phyloP scores from a whole-genome alignment of 2,888 invertebrate genomes.

The Xestia rhomboidea region DNA sequence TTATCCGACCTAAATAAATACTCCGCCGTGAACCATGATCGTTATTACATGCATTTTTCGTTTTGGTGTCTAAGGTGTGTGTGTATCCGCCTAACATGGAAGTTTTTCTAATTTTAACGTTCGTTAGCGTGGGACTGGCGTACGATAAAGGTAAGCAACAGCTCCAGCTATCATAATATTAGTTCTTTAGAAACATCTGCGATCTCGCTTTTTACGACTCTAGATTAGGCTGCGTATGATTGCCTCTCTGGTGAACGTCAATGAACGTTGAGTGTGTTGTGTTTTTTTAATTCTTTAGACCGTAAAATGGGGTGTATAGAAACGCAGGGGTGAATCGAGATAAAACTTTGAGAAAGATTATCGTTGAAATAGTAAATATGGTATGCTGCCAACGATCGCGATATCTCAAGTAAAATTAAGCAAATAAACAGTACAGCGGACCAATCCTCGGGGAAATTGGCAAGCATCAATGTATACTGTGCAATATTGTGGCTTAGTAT shows the following conservation, averaged over 20 bases:
- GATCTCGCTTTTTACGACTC: background rate
- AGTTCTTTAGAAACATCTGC: background rate
- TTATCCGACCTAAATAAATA: constrained; percentile 25
- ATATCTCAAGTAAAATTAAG: no score
- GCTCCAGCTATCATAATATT: constrained; percentile 7
- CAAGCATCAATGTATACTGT: no score
- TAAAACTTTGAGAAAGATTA: no score
- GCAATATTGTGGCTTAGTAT: no score
- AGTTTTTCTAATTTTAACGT: constrained; percentile 79
- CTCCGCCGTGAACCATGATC: constrained; percentile 22
- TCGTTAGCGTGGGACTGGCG: constrained; percentile 75
- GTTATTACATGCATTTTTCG: constrained; percentile 53
- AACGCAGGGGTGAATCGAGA: no score
- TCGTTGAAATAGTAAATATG: no score
- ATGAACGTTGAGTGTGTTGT: background rate
- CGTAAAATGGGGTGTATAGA: no score
- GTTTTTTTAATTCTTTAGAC: background rate
- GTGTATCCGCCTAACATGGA: constrained; percentile 72
- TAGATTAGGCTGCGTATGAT: background rate
- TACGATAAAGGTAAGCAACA: constrained; percentile 81
- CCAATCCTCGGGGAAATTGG: no score
- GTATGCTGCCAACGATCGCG: no score
- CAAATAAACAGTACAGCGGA: no score
- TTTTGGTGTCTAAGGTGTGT: constrained; percentile 50
- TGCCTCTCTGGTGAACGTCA: constrained; percentile 1